Conservation (phyloP, 2,888 invertebrate genomes). For the Drosophila recens region DNA sequence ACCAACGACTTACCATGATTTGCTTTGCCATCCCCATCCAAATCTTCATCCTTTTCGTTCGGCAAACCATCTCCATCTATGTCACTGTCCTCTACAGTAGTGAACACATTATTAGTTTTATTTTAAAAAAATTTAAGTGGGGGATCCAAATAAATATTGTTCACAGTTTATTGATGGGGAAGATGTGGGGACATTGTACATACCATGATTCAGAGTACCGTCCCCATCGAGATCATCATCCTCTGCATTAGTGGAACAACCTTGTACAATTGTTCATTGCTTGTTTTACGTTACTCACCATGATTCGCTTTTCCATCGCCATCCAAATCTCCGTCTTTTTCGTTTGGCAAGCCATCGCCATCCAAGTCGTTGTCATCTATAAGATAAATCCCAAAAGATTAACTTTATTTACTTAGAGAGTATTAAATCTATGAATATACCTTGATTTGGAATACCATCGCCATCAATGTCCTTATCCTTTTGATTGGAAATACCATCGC, state of each 20-base stretch:
- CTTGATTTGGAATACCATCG: slow-evolving; percentile 70
- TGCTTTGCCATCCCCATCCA: slow-evolving; percentile 80
- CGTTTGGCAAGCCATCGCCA: slow-evolving; percentile 73
- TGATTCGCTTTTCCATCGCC: slow-evolving; percentile 82
- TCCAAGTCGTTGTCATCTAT: slow-evolving; percentile 72
- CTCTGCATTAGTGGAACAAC: slow-evolving; percentile 42
- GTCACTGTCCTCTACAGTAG: slow-evolving; percentile 78
- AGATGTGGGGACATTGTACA: slow-evolving; percentile 17
- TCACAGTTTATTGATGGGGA: background rate
- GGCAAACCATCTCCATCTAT: slow-evolving; percentile 84
- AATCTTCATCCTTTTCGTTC: slow-evolving; percentile 78
- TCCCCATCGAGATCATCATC: slow-evolving; percentile 80
- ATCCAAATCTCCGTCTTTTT: slow-evolving; percentile 70
- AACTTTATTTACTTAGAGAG: background rate
- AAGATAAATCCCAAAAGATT: background rate
- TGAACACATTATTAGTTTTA: background rate
- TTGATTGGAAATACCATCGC: slow-evolving; percentile 81
- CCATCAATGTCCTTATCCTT: slow-evolving; percentile 84
- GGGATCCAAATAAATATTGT: background rate
- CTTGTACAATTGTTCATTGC: slow-evolving; percentile 2
- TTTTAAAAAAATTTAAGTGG: background rate
- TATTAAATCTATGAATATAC: slow-evolving; percentile 7
- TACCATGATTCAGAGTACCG: slow-evolving; percentile 77
- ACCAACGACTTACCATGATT: slow-evolving; percentile 66
- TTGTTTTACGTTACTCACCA: slow-evolving; percentile 48